Percentiles rank a stretch among this genome's conserved stretches.
Conservation (phyloP, 2,113 vertebrate species). For the Daphoenositta chrysoptera region DNA sequence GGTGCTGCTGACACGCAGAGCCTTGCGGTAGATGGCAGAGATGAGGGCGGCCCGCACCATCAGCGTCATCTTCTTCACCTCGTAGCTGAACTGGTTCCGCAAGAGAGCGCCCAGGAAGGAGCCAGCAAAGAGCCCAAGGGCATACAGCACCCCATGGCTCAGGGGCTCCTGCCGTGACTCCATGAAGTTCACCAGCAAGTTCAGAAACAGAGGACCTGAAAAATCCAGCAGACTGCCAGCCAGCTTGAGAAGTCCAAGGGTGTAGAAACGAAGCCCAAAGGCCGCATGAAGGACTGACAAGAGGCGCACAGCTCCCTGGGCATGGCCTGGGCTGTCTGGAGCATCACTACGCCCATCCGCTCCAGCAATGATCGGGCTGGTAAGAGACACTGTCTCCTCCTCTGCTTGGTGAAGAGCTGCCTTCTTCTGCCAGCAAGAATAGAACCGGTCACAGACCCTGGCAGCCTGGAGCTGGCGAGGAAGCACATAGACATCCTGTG, state of each 20-base stretch:
- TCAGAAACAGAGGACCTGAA: conserved; percentile 87
- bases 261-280: conserved; percentile 82
- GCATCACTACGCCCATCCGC: background rate
- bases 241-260: conserved; percentile 85
- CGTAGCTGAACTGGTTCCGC: conserved; percentile 82
- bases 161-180: conserved; percentile 81
- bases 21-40: conserved; percentile 84
- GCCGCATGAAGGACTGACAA: conserved; percentile 78
- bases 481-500: conserved; percentile 79
- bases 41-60: conserved; percentile 80
- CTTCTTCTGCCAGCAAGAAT: conserved; percentile 77
- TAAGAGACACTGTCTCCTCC: conserved; percentile 17
- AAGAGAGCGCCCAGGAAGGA: conserved; percentile 80
- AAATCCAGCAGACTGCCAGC: conserved; percentile 78
- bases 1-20: conserved; percentile 76
- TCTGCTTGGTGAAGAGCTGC: background rate
- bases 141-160: conserved; percentile 80
- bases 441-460: conserved; percentile 74
- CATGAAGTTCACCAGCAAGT: conserved; percentile 86
- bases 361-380: conserved; percentile 23
- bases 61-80: conserved; percentile 81
- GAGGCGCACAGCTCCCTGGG: conserved; percentile 48
- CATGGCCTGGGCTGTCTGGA: background rate
- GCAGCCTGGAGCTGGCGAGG: conserved; percentile 77
- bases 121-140: conserved; percentile 81